A percentile compares a stretch with the other conserved stretches of the same genome.
Evolutionary conservation across 2,888 invertebrate genomes (phyloP).

Genomic region (Tetranychus piercei): DNA sequence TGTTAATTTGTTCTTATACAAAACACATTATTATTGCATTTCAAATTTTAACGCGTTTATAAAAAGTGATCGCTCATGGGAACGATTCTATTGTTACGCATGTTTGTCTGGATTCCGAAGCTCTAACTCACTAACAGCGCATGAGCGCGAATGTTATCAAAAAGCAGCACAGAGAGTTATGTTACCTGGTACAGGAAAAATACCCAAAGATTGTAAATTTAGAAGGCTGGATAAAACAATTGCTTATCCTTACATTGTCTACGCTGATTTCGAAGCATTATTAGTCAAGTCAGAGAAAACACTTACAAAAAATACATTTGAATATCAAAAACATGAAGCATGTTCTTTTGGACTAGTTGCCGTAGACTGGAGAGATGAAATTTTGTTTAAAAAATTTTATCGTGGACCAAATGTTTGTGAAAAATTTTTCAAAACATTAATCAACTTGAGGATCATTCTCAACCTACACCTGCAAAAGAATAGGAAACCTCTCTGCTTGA

Average conservation of each 20-base stretch:
- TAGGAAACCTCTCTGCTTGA: neutral
- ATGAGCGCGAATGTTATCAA: neutral
- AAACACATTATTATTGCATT: neutral
- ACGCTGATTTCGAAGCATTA: conserved; percentile 8
- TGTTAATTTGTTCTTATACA: neutral
- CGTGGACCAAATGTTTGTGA: neutral
- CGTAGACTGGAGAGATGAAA: neutral
- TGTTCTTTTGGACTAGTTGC: neutral
- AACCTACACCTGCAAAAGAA: neutral
- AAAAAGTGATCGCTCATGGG: too few relatives aligned
- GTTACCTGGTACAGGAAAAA: neutral
- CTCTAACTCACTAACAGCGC: neutral
- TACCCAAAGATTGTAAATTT: neutral
- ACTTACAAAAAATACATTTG: neutral
- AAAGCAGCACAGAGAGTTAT: neutral
- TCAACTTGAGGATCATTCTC: neutral
- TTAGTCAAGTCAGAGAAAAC: neutral
- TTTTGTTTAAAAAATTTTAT: neutral
- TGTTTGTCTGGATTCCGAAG: neutral
- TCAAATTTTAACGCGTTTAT: neutral
- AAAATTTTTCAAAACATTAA: neutral
- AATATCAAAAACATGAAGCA: neutral
- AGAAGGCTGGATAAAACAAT: neutral
- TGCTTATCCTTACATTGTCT: neutral
- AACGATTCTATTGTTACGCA: too few relatives aligned